Conservation (phyloP, 2,113 vertebrate genomes). For the Syrmaticus mikado region DNA sequence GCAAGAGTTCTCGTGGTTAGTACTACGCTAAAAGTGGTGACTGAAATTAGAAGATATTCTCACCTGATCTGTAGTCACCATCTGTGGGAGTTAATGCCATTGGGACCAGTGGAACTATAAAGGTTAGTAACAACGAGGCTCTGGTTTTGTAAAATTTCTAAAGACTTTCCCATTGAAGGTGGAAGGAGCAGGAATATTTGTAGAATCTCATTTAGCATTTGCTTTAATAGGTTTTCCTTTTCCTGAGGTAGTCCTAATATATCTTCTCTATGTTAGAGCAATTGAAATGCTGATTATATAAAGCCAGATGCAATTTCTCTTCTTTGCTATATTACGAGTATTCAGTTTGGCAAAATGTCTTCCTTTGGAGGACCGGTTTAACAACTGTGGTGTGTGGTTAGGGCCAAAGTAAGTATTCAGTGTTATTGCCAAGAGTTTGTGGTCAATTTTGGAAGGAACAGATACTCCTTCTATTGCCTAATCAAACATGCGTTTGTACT, state of each 20-base stretch:
- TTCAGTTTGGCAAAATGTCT: neutral
- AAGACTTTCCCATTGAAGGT: neutral
- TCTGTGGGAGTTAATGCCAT: neutral
- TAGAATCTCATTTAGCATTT: neutral
- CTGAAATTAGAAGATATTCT: neutral
- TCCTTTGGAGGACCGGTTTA: constrained; percentile 40
- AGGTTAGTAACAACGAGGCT: neutral
- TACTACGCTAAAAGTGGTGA: neutral
- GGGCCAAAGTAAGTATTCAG: constrained; percentile 50
- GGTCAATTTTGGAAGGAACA: constrained; percentile 66
- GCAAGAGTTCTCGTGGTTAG: neutral
- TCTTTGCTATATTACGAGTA: neutral
- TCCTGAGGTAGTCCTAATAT: neutral
- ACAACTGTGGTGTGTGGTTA: constrained; percentile 22
- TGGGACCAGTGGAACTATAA: neutral
- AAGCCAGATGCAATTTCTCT: neutral
- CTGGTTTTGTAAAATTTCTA: neutral
- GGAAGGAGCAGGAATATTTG: constrained; percentile 6
- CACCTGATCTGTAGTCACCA: neutral
- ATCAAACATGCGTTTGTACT: constrained; percentile 50
- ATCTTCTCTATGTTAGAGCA: neutral
- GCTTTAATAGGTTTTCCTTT: constrained; percentile 13
- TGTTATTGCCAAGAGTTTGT: constrained; percentile 65
- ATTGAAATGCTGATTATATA: neutral
- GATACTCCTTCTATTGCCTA: constrained; percentile 50